Evolutionary conservation across 2,888 invertebrate genomes (phyloP).

Genomic region (Sphaerophoria taeniata): DNA sequence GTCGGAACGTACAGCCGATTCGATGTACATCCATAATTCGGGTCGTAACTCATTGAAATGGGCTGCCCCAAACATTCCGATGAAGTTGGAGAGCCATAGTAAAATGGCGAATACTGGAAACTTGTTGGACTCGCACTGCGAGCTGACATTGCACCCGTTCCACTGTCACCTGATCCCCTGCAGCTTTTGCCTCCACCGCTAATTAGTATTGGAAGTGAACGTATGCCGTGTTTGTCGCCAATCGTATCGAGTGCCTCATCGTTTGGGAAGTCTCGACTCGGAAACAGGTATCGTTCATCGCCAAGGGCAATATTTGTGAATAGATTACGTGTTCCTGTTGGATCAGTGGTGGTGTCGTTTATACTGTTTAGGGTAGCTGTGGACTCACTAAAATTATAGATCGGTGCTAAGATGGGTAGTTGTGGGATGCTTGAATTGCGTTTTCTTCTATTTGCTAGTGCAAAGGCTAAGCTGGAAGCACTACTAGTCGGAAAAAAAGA

Average conservation of each 20-base stretch:
- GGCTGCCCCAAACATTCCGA: constrained; percentile 68
- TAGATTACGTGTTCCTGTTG: constrained; percentile 70
- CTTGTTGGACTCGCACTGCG: constrained; percentile 80
- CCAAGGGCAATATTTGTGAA: constrained; percentile 78
- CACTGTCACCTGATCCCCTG: too few species aligned
- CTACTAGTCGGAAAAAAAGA: constrained; percentile 66
- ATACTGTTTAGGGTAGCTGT: constrained; percentile 37
- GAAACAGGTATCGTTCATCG: constrained; percentile 75
- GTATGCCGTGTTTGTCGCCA: constrained; percentile 74
- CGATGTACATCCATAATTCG: constrained; percentile 76
- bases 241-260: constrained; percentile 79
- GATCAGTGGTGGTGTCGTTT: background rate
- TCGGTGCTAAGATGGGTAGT: constrained; percentile 64
- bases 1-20: constrained; percentile 78
- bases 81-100: constrained; percentile 78
- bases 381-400: constrained; percentile 60
- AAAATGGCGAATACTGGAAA: constrained; percentile 79
- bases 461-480: constrained; percentile 77
- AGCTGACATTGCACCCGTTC: constrained; percentile 68
- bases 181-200: constrained; percentile 77
- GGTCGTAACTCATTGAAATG: constrained; percentile 79
- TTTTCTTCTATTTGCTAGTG: constrained; percentile 75
- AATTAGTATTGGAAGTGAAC: constrained; percentile 80
- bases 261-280: constrained; percentile 61
- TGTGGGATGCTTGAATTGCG: constrained; percentile 80